phyloP scores from a whole-genome alignment of 2,797 vertebrate species.

The Hydrocynus forskahlii region DNA sequence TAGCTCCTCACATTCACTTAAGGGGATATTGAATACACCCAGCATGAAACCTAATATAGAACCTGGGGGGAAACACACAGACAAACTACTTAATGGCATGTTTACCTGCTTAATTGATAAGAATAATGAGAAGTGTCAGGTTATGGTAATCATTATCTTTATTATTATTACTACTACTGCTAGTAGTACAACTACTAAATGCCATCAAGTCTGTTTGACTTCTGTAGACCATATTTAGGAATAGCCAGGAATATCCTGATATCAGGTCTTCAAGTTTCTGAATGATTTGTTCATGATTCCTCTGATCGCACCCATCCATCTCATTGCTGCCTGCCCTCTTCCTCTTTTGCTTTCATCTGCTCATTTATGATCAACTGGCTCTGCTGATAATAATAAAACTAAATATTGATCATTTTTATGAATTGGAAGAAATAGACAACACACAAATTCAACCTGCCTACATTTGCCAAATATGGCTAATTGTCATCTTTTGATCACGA shows the following conservation, averaged over 20 bases:
- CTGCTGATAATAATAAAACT: too few species aligned
- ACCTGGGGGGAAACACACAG: slow-evolving; percentile 72
- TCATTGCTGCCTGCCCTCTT: background rate
- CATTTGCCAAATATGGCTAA: background rate
- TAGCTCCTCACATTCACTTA: slow-evolving; percentile 92
- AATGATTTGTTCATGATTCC: background rate
- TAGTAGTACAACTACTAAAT: too few species aligned
- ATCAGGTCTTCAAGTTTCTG: background rate
- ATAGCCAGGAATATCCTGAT: background rate
- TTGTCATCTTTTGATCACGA: slow-evolving; percentile 28
- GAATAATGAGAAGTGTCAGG: too few species aligned
- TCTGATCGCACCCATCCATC: background rate
- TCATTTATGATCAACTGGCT: background rate
- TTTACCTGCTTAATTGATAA: too few species aligned
- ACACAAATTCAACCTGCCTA: background rate
- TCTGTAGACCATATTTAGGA: too few species aligned
- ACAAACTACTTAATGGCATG: background rate
- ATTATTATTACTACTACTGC: too few species aligned
- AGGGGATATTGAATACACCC: slow-evolving; percentile 89
- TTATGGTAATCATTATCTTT: too few species aligned
- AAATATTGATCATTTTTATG: background rate
- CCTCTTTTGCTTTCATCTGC: background rate
- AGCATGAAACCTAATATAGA: slow-evolving; percentile 96
- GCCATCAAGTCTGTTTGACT: too few species aligned
- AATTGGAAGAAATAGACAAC: background rate